Evolutionary conservation across 2,888 invertebrate species (phyloP).

Genomic region (Pandemis corylana): DNA sequence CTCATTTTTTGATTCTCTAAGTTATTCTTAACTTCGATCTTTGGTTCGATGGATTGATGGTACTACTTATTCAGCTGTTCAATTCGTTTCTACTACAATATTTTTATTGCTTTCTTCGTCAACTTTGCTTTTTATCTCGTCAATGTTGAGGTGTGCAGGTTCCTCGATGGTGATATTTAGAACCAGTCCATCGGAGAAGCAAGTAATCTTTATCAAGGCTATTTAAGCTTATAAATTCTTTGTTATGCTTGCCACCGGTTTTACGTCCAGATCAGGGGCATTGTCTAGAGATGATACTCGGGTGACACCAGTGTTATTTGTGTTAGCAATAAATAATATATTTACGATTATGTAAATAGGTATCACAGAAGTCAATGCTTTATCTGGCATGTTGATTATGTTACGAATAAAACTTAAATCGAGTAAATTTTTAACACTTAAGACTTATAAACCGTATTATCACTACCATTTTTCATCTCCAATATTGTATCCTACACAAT

Average conservation of each 20-base stretch:
- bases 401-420: slow-evolving; percentile 4
- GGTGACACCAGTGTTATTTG: slow-evolving; percentile 69
- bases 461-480: too few relatives aligned
- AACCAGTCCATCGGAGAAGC: slow-evolving; percentile 25
- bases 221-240: slow-evolving; percentile 25
- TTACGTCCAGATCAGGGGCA: slow-evolving; percentile 64
- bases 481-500: not conserved
- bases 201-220: slow-evolving; percentile 30
- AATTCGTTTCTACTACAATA: slow-evolving; percentile 2
- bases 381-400: slow-evolving; percentile 9
- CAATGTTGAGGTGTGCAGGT: slow-evolving; percentile 1
- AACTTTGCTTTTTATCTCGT: slow-evolving; percentile 1
- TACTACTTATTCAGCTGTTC: slow-evolving; percentile 49
- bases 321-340: slow-evolving; percentile 62
- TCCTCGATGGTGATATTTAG: slow-evolving; percentile 4
- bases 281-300: slow-evolving; percentile 63
- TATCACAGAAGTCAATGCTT: slow-evolving; percentile 46
- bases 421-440: not conserved
- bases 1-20: slow-evolving; percentile 56
- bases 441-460: not conserved
- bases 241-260: slow-evolving; percentile 63
- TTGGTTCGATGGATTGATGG: slow-evolving; percentile 54
- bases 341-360: slow-evolving; percentile 62
- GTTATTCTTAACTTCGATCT: slow-evolving; percentile 30
- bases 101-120: not conserved